phyloP scores from a whole-genome alignment of 2,113 vertebrate genomes.

The Varanus komodoensis region DNA sequence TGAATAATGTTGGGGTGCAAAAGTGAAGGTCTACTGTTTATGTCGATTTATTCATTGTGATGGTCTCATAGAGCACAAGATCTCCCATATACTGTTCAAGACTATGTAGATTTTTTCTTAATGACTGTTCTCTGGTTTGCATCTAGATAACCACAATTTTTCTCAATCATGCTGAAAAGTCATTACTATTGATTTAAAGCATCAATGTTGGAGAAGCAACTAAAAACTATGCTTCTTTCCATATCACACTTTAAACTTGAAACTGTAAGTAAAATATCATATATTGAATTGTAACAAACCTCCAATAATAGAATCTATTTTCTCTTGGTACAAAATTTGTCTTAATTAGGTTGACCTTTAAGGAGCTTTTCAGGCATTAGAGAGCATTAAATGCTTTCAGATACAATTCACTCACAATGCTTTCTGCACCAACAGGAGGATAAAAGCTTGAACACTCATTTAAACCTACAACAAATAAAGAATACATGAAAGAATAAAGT shows the following conservation, averaged over 20 bases:
- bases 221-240: constrained; percentile 69
- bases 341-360: constrained; percentile 83
- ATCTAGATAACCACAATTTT: constrained; percentile 48
- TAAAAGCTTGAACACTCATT: constrained; percentile 38
- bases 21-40: not conserved
- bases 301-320: constrained; percentile 78
- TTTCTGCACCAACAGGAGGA: constrained; percentile 47
- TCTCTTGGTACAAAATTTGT: constrained; percentile 71
- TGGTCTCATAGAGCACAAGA: not conserved
- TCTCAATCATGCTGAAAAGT: constrained; percentile 63
- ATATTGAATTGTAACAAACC: constrained; percentile 58
- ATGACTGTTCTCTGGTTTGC: constrained; percentile 49
- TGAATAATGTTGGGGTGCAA: not conserved
- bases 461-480: not conserved
- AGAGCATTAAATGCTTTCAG: constrained; percentile 69
- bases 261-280: constrained; percentile 75
- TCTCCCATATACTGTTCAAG: not conserved
- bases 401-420: constrained; percentile 48
- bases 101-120: constrained; percentile 53
- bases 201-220: constrained; percentile 73
- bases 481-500: not conserved
- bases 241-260: constrained; percentile 70
- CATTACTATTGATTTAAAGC: constrained; percentile 74
- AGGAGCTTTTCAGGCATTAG: constrained; percentile 71
- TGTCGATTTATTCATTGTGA: not conserved